phyloP scores from a whole-genome alignment of 2,113 vertebrate genomes.

The Aegithalos caudatus region DNA sequence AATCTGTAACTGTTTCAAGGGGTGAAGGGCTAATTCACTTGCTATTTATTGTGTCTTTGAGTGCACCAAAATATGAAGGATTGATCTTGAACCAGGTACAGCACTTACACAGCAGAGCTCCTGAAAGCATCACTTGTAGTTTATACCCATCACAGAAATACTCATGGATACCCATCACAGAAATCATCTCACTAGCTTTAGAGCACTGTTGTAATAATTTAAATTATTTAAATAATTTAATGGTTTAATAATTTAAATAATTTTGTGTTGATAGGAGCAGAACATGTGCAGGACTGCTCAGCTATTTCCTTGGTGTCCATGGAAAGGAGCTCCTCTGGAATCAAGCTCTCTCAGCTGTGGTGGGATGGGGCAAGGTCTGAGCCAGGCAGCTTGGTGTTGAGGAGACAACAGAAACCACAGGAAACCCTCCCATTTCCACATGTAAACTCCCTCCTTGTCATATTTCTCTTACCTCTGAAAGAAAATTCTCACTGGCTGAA shows the following conservation, averaged over 20 bases:
- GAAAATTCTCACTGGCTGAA: not conserved
- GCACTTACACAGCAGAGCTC: not conserved
- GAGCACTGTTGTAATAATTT: not conserved
- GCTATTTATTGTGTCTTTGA: constrained; percentile 59
- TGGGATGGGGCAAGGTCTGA: not conserved
- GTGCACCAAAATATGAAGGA: constrained; percentile 44
- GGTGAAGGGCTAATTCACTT: constrained; percentile 55
- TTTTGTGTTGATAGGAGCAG: not conserved
- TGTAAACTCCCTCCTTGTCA: not conserved
- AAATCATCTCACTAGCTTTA: not conserved
- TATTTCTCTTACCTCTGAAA: not conserved
- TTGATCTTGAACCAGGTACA: constrained; percentile 39
- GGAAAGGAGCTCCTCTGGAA: not conserved
- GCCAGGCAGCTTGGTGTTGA: not conserved
- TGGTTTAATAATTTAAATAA: not conserved
- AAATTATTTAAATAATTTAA: not conserved
- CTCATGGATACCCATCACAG: not conserved
- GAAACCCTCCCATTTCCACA: not conserved
- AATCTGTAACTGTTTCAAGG: constrained; percentile 65
- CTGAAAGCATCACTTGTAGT: not conserved
- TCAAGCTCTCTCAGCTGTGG: not conserved
- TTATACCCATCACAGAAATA: not conserved
- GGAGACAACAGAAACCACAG: not conserved
- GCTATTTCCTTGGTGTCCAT: not conserved
- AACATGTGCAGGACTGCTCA: not conserved